A percentile compares a stretch with the other conserved stretches of the same genome.
phyloP scores from a whole-genome alignment of 2,113 vertebrate species.

The Pogonocichla stellata region DNA sequence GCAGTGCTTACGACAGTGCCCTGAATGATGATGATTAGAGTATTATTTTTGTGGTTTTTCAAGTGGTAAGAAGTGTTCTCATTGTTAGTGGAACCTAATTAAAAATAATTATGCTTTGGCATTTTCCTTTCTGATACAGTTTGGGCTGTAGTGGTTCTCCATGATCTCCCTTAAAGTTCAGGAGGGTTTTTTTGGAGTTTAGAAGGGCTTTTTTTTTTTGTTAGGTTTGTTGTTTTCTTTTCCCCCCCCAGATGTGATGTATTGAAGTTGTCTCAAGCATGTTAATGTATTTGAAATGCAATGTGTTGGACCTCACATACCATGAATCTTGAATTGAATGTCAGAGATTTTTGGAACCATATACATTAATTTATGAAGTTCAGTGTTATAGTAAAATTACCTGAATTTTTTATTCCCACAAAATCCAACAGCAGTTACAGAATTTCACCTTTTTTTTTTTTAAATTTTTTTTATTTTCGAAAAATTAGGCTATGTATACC shows the following conservation, averaged over 20 bases:
- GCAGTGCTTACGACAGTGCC: background rate
- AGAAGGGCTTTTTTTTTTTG: background rate
- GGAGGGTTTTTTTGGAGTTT: background rate
- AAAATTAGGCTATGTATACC: background rate
- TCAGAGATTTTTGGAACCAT: background rate
- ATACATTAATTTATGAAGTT: background rate
- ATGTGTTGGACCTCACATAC: rapidly evolving
- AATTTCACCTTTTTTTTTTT: background rate
- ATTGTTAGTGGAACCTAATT: slow-evolving; percentile 56
- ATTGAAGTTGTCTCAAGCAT: background rate
- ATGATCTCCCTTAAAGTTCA: background rate
- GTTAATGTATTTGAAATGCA: background rate
- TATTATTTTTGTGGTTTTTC: slow-evolving; percentile 13
- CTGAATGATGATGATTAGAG: background rate
- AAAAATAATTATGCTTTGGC: slow-evolving; percentile 54
- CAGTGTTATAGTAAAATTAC: no score
- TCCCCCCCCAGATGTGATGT: background rate
- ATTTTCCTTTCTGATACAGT: background rate
- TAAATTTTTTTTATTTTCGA: background rate
- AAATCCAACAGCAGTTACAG: background rate
- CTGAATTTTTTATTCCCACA: background rate
- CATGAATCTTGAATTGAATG: background rate
- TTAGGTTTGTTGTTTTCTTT: background rate
- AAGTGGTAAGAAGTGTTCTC: background rate
- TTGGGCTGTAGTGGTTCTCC: background rate